These are phyloP conservation scores for Tipula confusa DNA, from an alignment of 2,888 invertebrate species.

Conservation along the genomic window DNA sequence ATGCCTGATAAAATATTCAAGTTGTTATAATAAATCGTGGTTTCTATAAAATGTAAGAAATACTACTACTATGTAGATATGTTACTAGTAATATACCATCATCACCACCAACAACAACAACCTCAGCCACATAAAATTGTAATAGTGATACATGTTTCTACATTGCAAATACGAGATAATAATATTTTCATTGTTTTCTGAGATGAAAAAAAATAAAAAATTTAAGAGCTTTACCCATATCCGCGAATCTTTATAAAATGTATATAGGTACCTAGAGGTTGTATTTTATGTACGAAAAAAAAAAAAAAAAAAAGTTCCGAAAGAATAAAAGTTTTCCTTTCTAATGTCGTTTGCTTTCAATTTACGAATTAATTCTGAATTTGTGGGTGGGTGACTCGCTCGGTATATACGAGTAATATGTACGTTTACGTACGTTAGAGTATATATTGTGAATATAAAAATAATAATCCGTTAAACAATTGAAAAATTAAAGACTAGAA, in stretches of 20 bases:
- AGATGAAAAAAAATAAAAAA: neutral
- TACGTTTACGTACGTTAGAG: no score
- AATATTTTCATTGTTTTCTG: neutral
- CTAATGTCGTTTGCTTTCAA: neutral
- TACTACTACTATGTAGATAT: neutral
- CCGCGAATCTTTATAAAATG: neutral
- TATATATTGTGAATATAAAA: neutral
- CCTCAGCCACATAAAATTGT: neutral
- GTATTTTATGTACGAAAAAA: neutral
- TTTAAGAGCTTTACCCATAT: neutral
- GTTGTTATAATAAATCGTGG: conserved; percentile 12
- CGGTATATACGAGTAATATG: no score
- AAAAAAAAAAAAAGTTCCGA: neutral
- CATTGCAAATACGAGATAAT: neutral
- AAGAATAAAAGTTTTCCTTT: neutral
- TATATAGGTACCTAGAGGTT: no score
- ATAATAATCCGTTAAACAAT: conserved; percentile 20
- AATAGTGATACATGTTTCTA: neutral
- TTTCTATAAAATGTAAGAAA: neutral
- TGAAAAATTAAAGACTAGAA: neutral
- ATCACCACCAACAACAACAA: neutral
- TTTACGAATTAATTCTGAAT: neutral
- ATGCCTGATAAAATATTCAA: neutral
- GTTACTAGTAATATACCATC: neutral
- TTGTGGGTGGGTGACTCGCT: no score